These are phyloP conservation scores for Neoaliturus tenellus DNA, from an alignment of 2,888 invertebrate species.

Conservation along the genomic window DNA sequence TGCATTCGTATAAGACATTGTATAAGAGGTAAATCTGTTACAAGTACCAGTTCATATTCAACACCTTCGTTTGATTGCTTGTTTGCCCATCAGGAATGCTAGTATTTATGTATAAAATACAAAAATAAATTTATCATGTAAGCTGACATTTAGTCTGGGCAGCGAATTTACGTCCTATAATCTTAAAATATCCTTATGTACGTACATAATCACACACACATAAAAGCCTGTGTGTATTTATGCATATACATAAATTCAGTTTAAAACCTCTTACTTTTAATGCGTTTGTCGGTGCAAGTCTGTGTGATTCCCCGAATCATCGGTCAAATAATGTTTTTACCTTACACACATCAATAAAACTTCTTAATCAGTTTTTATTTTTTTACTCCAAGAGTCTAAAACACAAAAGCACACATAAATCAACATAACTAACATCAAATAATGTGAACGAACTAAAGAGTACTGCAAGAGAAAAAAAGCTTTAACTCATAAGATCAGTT, in stretches of 20 bases:
- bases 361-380: neutral
- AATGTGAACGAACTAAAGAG: constrained; percentile 41
- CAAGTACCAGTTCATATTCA: constrained; percentile 11
- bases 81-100: constrained; percentile 55
- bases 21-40: constrained; percentile 51
- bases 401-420: constrained; percentile 39
- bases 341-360: constrained; percentile 16
- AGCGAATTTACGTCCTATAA: constrained; percentile 41
- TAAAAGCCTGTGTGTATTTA: constrained; percentile 34
- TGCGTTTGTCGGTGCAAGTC: constrained; percentile 61
- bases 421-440: constrained; percentile 37
- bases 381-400: constrained; percentile 14
- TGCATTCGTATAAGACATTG: constrained; percentile 44
- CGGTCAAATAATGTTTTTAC: constrained; percentile 3
- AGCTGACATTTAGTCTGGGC: constrained; percentile 59
- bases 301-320: constrained; percentile 61
- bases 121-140: constrained; percentile 62
- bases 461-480: constrained; percentile 32
- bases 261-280: constrained; percentile 44
- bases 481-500: neutral
- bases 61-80: constrained; percentile 48
- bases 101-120: constrained; percentile 57
- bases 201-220: constrained; percentile 46
- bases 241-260: constrained; percentile 45
- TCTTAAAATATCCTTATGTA: constrained; percentile 50